Conservation (phyloP, 2,888 invertebrate genomes). For the Cataglyphis cursor region DNA sequence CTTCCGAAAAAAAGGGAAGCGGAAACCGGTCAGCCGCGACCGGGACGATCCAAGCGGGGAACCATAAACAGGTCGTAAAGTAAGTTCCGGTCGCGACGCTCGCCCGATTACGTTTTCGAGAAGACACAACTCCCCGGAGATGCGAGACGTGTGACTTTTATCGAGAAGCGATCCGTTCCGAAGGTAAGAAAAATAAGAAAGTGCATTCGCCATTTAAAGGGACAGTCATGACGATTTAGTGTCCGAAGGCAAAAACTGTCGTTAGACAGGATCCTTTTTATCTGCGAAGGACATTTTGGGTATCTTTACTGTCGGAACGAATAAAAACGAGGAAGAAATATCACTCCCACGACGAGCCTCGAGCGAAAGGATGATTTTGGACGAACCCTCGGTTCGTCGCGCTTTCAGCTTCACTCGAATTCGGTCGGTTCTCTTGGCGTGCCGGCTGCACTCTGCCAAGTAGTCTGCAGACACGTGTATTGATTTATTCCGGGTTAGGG, state of each 20-base stretch:
- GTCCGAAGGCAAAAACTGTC: background rate
- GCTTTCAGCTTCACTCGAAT: conserved; percentile 61
- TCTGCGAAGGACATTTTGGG: background rate
- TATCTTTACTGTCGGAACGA: background rate
- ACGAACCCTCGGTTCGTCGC: conserved; percentile 39
- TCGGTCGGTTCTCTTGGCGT: conserved; percentile 74
- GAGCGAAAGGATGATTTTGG: background rate
- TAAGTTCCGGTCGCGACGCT: conserved; percentile 64
- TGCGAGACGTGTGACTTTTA: conserved; percentile 2
- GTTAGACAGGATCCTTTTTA: background rate
- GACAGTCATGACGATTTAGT: background rate
- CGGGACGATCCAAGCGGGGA: conserved; percentile 58
- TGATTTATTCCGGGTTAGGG: conserved; percentile 84
- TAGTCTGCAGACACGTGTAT: conserved; percentile 86
- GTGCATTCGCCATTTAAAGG: background rate
- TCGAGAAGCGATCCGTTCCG: background rate
- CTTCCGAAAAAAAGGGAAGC: conserved; percentile 32
- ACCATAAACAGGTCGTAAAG: conserved; percentile 73
- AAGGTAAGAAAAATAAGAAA: background rate
- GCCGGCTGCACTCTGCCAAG: conserved; percentile 75
- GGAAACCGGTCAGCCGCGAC: conserved; percentile 61
- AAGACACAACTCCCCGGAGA: background rate
- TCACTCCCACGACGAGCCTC: background rate
- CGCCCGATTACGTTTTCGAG: conserved; percentile 14
- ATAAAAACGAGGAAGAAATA: background rate